These are phyloP conservation scores for Ophioderma brevispina DNA, from an alignment of 35 echinoderm and acorn worm species.

Conservation along the genomic window DNA sequence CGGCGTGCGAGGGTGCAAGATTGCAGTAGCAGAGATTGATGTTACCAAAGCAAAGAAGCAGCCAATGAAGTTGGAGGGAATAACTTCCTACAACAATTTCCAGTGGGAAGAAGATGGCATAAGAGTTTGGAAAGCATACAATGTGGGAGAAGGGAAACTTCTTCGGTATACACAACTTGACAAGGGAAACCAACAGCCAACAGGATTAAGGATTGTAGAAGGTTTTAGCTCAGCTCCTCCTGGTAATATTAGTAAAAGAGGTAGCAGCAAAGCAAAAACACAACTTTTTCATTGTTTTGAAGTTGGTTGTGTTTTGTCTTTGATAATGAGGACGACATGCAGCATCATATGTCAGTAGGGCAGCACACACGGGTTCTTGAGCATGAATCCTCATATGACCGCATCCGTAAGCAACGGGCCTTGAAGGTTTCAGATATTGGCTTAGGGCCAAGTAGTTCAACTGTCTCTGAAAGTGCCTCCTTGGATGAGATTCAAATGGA, in stretches of 20 bases:
- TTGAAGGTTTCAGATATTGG: neutral
- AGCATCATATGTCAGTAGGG: neutral
- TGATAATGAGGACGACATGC: neutral
- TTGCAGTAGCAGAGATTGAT: neutral
- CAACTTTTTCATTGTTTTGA: too few species aligned
- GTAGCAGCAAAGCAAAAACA: too few species aligned
- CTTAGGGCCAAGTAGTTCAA: too few species aligned
- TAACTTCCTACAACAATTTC: neutral
- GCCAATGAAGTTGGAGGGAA: neutral
- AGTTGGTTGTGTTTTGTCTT: neutral
- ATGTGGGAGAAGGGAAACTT: neutral
- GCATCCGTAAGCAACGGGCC: neutral
- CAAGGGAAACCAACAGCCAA: too few species aligned
- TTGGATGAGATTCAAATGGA: neutral
- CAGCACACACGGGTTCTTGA: neutral
- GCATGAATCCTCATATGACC: neutral
- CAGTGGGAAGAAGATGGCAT: neutral
- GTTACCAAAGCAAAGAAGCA: neutral
- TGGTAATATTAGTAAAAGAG: too few species aligned
- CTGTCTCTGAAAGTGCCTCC: too few species aligned
- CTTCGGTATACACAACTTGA: too few species aligned
- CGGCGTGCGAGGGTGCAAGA: neutral
- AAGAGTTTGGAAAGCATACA: constrained; percentile 25
- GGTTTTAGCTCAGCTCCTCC: too few species aligned
- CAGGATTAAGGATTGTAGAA: too few species aligned